These are phyloP conservation scores for Tricholaema leucomelas DNA, from an alignment of 2,113 vertebrate species.

Conservation along the genomic window DNA sequence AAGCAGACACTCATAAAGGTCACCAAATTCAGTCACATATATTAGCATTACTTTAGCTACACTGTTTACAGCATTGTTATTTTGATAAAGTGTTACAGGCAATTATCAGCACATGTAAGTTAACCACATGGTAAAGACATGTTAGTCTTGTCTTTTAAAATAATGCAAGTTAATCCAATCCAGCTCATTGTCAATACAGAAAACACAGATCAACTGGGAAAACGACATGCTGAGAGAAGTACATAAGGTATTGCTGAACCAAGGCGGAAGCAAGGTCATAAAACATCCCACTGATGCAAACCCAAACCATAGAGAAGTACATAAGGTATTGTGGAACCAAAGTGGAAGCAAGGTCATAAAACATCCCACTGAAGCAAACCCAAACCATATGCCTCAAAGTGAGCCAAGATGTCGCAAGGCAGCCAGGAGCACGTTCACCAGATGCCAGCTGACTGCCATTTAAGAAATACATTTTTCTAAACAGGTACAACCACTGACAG, in stretches of 20 bases:
- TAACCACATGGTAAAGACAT: not conserved
- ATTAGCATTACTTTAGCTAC: not conserved
- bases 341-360: no score
- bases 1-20: not conserved
- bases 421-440: not conserved
- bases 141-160: not conserved
- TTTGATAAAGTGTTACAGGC: not conserved
- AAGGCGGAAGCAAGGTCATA: no score
- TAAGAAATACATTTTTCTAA: not conserved
- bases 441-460: rapidly evolving
- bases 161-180: not conserved
- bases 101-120: not conserved
- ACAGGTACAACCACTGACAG: not conserved
- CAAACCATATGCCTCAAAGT: not conserved
- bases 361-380: not conserved
- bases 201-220: not conserved
- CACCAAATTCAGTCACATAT: not conserved
- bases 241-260: rapidly evolving
- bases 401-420: not conserved
- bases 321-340: rapidly evolving
- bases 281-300: not conserved
- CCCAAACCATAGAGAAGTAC: not conserved
- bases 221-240: not conserved
- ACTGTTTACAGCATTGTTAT: not conserved
- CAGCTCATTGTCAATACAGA: not conserved